Percentiles rank a stretch among this genome's conserved stretches.
phyloP scores from a whole-genome alignment of 2,888 invertebrate species.

The Scaptodrosophila latifasciaeformis region DNA sequence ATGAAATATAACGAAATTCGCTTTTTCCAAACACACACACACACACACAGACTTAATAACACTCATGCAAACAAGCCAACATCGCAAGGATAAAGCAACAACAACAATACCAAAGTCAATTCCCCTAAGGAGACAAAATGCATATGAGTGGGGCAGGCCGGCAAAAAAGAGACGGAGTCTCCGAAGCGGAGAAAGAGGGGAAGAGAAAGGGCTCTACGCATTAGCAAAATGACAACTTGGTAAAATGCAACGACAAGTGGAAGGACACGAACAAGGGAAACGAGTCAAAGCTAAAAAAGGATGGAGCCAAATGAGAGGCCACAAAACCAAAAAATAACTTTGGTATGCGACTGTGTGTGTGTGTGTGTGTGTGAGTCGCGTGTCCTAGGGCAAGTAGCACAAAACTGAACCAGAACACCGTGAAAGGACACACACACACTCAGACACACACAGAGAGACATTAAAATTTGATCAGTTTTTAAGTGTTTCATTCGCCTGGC shows the following conservation, averaged over 20 bases:
- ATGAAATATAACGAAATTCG: slow-evolving; percentile 38
- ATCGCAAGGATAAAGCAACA: no score
- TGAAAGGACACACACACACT: slow-evolving; percentile 16
- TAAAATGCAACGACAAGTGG: no score
- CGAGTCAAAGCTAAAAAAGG: no score
- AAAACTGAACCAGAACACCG: no score
- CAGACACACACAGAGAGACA: slow-evolving; percentile 49
- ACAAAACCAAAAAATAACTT: slow-evolving; percentile 55
- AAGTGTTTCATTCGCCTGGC: background rate
- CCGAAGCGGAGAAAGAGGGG: no score
- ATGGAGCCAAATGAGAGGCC: slow-evolving; percentile 13
- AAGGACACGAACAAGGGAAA: slow-evolving; percentile 5
- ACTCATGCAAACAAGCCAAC: no score
- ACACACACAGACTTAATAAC: no score
- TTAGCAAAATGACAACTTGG: slow-evolving; percentile 3
- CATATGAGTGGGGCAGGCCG: slow-evolving; percentile 19
- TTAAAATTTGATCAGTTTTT: slow-evolving; percentile 48
- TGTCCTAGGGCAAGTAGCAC: slow-evolving; percentile 26
- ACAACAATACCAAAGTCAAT: slow-evolving; percentile 25
- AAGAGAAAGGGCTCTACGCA: background rate
- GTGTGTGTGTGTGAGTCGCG: slow-evolving; percentile 1
- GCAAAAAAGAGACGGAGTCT: no score
- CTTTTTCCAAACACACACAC: slow-evolving; percentile 32
- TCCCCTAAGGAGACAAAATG: slow-evolving; percentile 16
- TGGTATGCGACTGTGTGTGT: slow-evolving; percentile 7